Base-by-base conservation (phyloP, 2,797 vertebrate genomes). In the Argentina silus region DNA sequence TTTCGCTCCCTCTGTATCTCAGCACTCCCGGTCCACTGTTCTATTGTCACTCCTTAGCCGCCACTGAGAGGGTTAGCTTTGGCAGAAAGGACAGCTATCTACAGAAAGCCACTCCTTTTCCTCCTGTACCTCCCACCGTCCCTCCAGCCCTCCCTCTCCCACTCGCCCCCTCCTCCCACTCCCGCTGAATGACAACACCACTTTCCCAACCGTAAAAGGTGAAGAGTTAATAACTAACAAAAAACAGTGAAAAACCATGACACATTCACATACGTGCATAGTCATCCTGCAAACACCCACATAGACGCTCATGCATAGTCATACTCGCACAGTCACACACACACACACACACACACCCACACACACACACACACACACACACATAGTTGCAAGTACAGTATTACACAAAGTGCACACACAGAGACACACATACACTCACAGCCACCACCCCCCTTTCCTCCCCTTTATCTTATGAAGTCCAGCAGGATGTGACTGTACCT, bases 21-120 rank as follows among this genome's bases (percentile, higher is more conserved):
- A 65, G 71, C 85, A 77, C 81, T 75, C 79, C 81, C 83, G 78
- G 73, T 84, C 83, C 87, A 83, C 79, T 72, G 70, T 57, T 51
- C 81, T 74, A 63, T 88, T 89, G 90, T 92, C 86, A 81, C 85
- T 93, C 81, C 82, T 79, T 77, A 84, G 80, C 86, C 84, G 82
- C 86, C 87, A 89, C 85, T 88, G 82, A 89, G 86, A 88, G 84
- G 85, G 81, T 85, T 90, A 73, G 89, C 83, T 87, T 84, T 68
- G 71, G 83, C 76, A 79, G 78, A 89, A 85, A 88, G 77, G 81
- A 77, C 77, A 80, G 84, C 88, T 92, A 93, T 91, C 89, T 89
- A 80, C 84, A 89, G 76, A 85, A 91, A 85, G 92, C 91, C 94
- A 93, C 93, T 92, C 94, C 94, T 93, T 93, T 93, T 93, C 91